Evolutionary conservation across 37 sponge, comb jelly and placozoan species (phyloP).

Genomic region (Geodia barretti): DNA sequence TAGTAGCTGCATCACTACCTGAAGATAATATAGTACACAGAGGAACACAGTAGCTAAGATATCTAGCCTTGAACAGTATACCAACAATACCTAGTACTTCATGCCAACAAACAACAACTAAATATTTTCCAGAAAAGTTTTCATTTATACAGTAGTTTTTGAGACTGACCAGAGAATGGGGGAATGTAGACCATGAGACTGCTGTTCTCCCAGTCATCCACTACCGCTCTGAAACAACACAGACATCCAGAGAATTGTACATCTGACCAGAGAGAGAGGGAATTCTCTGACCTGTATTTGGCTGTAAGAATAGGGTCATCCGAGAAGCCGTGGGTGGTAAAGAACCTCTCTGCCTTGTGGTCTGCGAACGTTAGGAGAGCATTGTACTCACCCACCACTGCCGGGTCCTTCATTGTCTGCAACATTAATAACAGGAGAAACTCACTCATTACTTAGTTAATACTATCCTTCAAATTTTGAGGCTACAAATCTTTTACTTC

Average conservation of each 20-base stretch:
- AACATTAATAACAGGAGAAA: too few relatives aligned
- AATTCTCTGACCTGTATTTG: conserved; percentile 50
- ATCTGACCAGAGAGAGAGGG: background rate
- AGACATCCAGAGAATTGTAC: background rate
- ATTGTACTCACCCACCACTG: conserved; percentile 74
- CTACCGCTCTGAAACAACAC: conserved; percentile 19
- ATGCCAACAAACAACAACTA: background rate
- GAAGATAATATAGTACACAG: too few relatives aligned
- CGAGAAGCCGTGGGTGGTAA: conserved; percentile 65
- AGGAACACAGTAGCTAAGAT: too few relatives aligned
- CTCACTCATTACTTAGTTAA: too few relatives aligned
- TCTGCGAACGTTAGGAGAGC: conserved; percentile 76
- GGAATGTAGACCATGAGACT: conserved; percentile 86
- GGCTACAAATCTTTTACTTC: too few relatives aligned
- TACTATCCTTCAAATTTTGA: too few relatives aligned
- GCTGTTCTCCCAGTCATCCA: conserved; percentile 88
- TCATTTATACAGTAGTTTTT: background rate
- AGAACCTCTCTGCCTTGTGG: conserved; percentile 79
- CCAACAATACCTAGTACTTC: too few relatives aligned
- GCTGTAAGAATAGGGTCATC: conserved; percentile 74
- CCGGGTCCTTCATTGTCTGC: conserved; percentile 67
- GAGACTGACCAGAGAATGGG: conserved; percentile 66
- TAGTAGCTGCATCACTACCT: too few relatives aligned
- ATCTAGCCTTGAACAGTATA: too few relatives aligned
- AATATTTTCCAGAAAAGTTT: background rate